Percentiles rank a stretch among this genome's conserved stretches.
phyloP scores from a whole-genome alignment of 2,888 invertebrate genomes.

The Cephus runcator region DNA sequence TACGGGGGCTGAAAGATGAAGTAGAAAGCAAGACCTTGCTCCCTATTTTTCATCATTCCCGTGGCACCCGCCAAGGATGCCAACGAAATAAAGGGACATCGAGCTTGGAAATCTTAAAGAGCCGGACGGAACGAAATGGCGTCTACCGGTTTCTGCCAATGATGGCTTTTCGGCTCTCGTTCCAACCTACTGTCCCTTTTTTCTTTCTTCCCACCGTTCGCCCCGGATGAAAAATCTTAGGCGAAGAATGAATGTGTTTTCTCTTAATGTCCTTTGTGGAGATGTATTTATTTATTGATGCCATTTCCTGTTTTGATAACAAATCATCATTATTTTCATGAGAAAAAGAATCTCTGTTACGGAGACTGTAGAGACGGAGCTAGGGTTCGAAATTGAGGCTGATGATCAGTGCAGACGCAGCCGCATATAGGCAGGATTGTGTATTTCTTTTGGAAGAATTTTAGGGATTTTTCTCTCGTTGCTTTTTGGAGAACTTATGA shows the following conservation, averaged over 20 bases:
- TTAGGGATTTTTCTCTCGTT: background rate
- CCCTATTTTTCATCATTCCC: constrained; percentile 4
- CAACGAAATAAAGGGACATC: background rate
- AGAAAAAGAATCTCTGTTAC: background rate
- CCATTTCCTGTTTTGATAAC: background rate
- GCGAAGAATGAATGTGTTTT: background rate
- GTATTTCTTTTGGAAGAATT: background rate
- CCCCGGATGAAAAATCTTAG: background rate
- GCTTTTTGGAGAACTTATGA: background rate
- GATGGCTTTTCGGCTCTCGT: background rate
- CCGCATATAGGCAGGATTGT: no score
- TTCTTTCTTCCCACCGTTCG: background rate
- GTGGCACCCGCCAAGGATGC: background rate
- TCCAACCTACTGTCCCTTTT: background rate
- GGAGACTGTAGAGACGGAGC: background rate
- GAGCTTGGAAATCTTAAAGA: background rate
- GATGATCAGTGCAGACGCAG: no score
- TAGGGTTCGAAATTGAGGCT: no score
- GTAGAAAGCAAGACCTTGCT: constrained; percentile 8
- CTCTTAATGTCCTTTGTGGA: background rate
- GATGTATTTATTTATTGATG: background rate
- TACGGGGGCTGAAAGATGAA: constrained; percentile 3
- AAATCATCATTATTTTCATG: background rate
- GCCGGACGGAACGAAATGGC: background rate
- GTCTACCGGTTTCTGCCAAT: background rate